These are phyloP conservation scores for Tridacna gigas DNA, from an alignment of 2,888 invertebrate species.

Conservation along the genomic window DNA sequence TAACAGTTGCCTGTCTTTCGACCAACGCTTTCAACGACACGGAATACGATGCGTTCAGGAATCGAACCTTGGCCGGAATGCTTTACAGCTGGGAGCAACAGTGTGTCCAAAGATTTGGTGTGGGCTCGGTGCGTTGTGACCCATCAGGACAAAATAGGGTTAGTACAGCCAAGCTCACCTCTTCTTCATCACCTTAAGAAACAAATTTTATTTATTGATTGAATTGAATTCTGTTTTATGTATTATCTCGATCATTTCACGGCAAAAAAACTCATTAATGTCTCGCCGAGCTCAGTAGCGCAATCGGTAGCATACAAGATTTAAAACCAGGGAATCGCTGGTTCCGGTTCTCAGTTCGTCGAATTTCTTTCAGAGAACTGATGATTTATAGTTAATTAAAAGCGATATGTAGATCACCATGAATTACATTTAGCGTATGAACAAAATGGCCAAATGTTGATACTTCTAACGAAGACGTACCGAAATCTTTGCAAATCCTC, in stretches of 20 bases:
- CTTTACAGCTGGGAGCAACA: background rate
- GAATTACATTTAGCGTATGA: no score
- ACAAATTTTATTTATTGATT: background rate
- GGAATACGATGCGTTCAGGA: background rate
- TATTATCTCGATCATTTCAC: background rate
- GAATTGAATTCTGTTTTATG: background rate
- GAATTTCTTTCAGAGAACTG: no score
- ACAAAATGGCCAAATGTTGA: no score
- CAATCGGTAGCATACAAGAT: background rate
- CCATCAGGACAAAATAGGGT: constrained; percentile 17
- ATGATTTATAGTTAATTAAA: background rate
- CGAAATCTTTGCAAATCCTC: no score
- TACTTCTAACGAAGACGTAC: no score
- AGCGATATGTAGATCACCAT: no score
- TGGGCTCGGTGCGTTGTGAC: background rate
- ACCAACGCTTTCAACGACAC: constrained; percentile 3
- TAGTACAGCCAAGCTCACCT: background rate
- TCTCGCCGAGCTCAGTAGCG: background rate
- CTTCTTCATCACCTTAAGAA: background rate
- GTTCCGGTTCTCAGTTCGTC: no score
- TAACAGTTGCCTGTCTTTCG: background rate
- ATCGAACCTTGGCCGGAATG: background rate
- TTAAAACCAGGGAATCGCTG: no score
- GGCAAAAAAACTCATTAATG: no score
- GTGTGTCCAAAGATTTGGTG: background rate